phyloP scores from a whole-genome alignment of 2,888 invertebrate genomes.

The Chesias legatella region DNA sequence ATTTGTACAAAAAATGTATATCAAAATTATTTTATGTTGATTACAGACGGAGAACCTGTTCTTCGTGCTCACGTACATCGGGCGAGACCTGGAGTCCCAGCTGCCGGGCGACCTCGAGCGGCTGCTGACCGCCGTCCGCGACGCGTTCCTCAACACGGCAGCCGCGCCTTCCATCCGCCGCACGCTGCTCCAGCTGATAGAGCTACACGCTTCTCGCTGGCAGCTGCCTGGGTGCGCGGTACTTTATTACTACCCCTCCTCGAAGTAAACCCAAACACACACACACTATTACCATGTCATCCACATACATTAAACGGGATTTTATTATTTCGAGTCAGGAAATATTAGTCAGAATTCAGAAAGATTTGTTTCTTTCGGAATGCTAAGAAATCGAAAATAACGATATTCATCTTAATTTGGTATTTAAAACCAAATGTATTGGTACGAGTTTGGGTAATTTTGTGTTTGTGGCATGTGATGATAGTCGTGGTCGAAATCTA shows the following conservation, averaged over 20 bases:
- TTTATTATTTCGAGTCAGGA: no score
- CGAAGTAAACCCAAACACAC: constrained; percentile 54
- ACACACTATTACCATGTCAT: neutral
- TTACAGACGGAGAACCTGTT: constrained; percentile 91
- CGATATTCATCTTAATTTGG: no score
- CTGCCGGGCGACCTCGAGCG: constrained; percentile 90
- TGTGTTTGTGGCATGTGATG: constrained; percentile 1
- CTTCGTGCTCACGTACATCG: constrained; percentile 93
- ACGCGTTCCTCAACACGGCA: constrained; percentile 89
- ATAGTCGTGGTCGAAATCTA: constrained; percentile 2
- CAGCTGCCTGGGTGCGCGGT: constrained; percentile 94
- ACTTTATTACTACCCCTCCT: constrained; percentile 90
- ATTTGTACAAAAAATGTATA: no score
- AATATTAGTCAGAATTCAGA: no score
- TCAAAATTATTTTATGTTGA: no score
- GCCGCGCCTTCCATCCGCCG: constrained; percentile 89
- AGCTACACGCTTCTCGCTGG: constrained; percentile 94
- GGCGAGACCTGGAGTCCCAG: constrained; percentile 91
- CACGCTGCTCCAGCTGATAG: constrained; percentile 93
- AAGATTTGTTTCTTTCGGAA: no score
- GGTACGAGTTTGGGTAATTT: neutral
- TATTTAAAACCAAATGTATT: no score
- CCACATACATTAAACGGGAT: constrained; percentile 1
- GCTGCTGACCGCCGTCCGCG: constrained; percentile 88
- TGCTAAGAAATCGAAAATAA: no score